Percentiles rank a stretch among this genome's conserved stretches.
Conservation (phyloP, 2,888 invertebrate genomes). For the Drosophila neotestacea region DNA sequence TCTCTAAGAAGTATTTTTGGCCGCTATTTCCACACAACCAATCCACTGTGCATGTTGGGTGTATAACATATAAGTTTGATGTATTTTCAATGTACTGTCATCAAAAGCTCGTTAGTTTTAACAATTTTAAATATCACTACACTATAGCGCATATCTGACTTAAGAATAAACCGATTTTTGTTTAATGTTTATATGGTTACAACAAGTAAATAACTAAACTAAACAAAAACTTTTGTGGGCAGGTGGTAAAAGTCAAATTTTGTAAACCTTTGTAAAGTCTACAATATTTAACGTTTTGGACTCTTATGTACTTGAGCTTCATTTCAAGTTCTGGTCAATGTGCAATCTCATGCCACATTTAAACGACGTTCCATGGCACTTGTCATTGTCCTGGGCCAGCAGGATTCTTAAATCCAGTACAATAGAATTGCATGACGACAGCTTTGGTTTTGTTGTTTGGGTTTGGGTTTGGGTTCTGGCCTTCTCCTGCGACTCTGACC, state of each 20-base stretch:
- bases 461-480: slow-evolving; percentile 19
- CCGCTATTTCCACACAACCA: too few species aligned
- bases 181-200: too few species aligned
- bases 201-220: too few species aligned
- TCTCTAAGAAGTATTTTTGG: too few species aligned
- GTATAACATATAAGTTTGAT: too few species aligned
- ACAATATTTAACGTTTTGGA: slow-evolving; percentile 26
- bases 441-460: slow-evolving; percentile 17
- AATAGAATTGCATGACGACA: slow-evolving; percentile 66
- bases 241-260: background rate
- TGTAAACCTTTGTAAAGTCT: slow-evolving; percentile 24
- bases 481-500: background rate
- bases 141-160: too few species aligned
- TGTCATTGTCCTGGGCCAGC: slow-evolving; percentile 26
- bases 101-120: too few species aligned
- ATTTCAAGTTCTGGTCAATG: slow-evolving; percentile 13
- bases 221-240: too few species aligned
- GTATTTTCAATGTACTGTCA: too few species aligned
- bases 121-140: too few species aligned
- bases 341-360: slow-evolving; percentile 9
- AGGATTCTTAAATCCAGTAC: slow-evolving; percentile 48
- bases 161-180: too few species aligned
- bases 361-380: slow-evolving; percentile 8
- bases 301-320: slow-evolving; percentile 1
- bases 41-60: too few species aligned